Evolutionary conservation across 2,797 vertebrate genomes (phyloP), one percentile per base, ranked within the genome.

Genomic region (Gymnocypris eckloni): DNA sequence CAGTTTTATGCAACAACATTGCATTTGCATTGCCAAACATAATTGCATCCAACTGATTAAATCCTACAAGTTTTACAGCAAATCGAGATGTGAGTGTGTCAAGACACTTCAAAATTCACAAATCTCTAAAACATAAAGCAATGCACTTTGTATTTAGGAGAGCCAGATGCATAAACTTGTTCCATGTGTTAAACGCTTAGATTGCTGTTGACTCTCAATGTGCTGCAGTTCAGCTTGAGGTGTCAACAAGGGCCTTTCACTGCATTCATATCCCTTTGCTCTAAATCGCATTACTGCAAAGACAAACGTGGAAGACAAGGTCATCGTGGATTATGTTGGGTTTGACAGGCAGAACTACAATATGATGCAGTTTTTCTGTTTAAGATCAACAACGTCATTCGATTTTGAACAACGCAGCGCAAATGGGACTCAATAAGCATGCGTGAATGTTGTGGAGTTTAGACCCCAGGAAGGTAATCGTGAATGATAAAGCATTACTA

Each of bases 401-500:
- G 69, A 79, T 82, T 87, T 72, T 79, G 15, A 88, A 82, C 50
- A 72, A 72, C 56, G 16, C 9, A 3, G 64, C 15, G 3, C 56
- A 70, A 84, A 80, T 59, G 54, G 4, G 43, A 15, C 61, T 75
- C 69, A 39, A 72, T 86, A 90, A 81, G 79, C 33, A 79, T 81
- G 82, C 37, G 56, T 79, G 33, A 78, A 82, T 85, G 86, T 64
- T 67, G 54, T 87, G 73, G 86, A 82, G 86, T 86, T 85, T 61
- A 54, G 84, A 54, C 43, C 88, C 84, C 52, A 82, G 87, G 82
- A 87, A 56, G 80, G 73, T 84, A 87, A 88, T 88, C 59, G 54
- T 86, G 70, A 72, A 82, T 72, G 84, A 86, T 86, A 88, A 89
- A 86, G 87, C 86, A 81, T 86, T 81, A 67, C 88, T 88, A 87